A percentile compares a stretch with the other conserved stretches of the same genome.
phyloP scores from a whole-genome alignment of 2,888 invertebrate species.

The Lucinisca nassula region DNA sequence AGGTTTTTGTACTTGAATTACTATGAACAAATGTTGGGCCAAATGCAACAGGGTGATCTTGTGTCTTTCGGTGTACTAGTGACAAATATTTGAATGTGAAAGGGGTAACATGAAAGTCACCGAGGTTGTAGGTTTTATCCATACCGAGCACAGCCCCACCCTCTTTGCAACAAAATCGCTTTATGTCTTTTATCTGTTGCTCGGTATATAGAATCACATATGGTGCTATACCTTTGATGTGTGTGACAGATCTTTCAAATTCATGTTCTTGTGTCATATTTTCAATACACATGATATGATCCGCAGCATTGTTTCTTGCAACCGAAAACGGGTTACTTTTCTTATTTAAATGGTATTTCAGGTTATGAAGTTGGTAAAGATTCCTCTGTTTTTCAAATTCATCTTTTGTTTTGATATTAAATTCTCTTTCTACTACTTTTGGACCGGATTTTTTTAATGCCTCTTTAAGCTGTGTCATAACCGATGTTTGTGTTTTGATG shows the following conservation, averaged over 20 bases:
- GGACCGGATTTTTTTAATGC: background rate
- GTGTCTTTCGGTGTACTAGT: background rate
- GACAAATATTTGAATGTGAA: background rate
- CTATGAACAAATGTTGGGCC: background rate
- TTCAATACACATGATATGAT: background rate
- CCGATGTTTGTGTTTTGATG: background rate
- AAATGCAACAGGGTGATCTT: background rate
- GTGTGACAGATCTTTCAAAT: background rate
- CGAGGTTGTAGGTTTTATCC: no score
- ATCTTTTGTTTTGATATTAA: background rate
- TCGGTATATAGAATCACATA: background rate
- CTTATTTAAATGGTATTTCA: background rate
- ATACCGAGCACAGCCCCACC: background rate
- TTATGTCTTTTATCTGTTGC: background rate
- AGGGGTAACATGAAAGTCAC: background rate
- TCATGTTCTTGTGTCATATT: background rate
- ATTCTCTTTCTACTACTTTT: background rate
- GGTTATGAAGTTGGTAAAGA: background rate
- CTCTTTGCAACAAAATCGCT: background rate
- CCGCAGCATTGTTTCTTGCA: background rate
- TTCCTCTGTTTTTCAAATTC: constrained; percentile 28
- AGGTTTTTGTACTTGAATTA: background rate
- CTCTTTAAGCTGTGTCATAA: background rate
- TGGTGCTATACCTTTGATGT: background rate
- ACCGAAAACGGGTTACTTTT: background rate